Percentiles rank a stretch among this genome's conserved stretches.
Evolutionary conservation across 2,797 vertebrate species (phyloP).

Genomic region (Hozukius guyotensis): DNA sequence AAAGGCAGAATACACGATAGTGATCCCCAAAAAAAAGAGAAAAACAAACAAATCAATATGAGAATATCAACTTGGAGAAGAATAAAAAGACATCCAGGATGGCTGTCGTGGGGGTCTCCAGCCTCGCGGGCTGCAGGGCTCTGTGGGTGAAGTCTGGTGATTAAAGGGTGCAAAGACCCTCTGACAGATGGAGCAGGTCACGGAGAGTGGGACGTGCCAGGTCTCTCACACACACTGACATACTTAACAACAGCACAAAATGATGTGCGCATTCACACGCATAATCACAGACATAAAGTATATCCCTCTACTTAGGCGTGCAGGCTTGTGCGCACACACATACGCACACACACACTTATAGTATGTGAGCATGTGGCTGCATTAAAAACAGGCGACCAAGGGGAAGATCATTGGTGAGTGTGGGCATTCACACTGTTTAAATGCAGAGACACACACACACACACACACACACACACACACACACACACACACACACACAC

Average conservation of each 20-base stretch:
- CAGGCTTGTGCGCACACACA: neutral
- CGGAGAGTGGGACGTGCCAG: slow-evolving; percentile 22
- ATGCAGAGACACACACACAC: too few relatives aligned
- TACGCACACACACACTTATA: neutral
- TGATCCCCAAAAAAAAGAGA: neutral
- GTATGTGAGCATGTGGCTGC: slow-evolving; percentile 3
- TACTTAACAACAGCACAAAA: neutral
- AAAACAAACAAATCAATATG: neutral
- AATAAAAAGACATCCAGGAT: neutral
- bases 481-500: neutral
- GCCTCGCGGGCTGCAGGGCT: slow-evolving; percentile 2
- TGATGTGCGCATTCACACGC: neutral
- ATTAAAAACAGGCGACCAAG: neutral
- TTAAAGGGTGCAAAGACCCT: slow-evolving; percentile 53
- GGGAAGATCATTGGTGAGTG: neutral
- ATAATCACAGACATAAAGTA: neutral
- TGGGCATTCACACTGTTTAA: too few relatives aligned
- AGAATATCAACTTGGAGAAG: neutral
- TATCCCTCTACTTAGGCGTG: neutral
- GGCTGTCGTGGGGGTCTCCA: slow-evolving; percentile 12
- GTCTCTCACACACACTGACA: slow-evolving; percentile 44
- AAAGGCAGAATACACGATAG: neutral
- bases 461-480: too few relatives aligned
- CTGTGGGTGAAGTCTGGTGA: slow-evolving; percentile 34
- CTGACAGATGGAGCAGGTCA: slow-evolving; percentile 70